These are phyloP conservation scores for Apamea monoglypha DNA, from an alignment of 2,888 invertebrate genomes.

Conservation along the genomic window DNA sequence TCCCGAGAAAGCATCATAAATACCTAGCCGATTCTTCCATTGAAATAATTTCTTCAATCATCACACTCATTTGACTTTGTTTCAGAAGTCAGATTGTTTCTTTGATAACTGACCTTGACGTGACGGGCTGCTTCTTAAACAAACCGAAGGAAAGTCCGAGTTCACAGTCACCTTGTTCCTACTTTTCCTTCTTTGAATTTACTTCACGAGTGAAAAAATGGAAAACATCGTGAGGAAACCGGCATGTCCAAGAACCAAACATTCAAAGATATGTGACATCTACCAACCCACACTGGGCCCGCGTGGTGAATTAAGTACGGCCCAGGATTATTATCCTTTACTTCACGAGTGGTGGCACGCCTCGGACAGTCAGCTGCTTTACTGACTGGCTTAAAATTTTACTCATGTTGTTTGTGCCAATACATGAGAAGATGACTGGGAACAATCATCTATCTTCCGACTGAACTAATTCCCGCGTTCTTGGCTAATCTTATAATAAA, in stretches of 20 bases:
- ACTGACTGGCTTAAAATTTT: background rate
- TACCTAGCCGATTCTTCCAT: background rate
- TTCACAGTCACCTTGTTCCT: background rate
- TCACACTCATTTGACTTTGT: background rate
- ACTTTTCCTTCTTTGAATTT: background rate
- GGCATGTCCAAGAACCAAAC: background rate
- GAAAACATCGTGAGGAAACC: background rate
- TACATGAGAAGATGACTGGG: background rate
- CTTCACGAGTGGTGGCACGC: background rate
- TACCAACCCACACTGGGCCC: background rate
- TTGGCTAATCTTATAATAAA: slow-evolving; percentile 1
- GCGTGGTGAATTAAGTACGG: background rate
- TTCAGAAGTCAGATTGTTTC: background rate
- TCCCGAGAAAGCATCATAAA: background rate
- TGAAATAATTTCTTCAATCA: background rate
- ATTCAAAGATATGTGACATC: background rate
- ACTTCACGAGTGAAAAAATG: background rate
- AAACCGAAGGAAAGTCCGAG: background rate
- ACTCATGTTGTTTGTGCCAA: slow-evolving; percentile 1
- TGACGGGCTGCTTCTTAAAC: background rate
- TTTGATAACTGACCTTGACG: background rate
- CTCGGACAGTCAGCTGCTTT: background rate
- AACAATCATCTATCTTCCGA: background rate
- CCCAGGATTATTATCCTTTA: background rate
- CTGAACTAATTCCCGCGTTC: background rate